Evolutionary conservation across 2,113 vertebrate genomes (phyloP).

Genomic region (Paedocypris sp.): DNA sequence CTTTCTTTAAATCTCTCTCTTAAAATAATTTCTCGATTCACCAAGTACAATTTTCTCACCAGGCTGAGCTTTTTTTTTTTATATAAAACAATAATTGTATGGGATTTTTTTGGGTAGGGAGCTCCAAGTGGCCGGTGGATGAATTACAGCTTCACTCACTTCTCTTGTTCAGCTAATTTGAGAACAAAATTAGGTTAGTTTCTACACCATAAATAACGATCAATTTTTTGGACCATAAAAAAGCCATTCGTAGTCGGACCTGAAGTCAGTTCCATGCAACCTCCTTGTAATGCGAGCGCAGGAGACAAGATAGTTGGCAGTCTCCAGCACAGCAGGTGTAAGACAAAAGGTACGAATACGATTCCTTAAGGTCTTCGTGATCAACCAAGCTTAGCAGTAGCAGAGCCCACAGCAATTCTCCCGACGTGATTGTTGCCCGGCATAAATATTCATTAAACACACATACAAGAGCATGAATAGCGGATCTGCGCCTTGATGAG

Average conservation of each 20-base stretch:
- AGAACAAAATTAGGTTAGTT: too few relatives aligned
- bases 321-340: neutral
- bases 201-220: too few relatives aligned
- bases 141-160: too few relatives aligned
- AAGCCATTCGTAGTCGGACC: neutral
- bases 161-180: too few relatives aligned
- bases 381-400: conserved; percentile 12
- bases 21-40: too few relatives aligned
- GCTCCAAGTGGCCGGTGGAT: too few relatives aligned
- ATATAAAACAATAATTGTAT: too few relatives aligned
- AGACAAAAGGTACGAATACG: conserved; percentile 4
- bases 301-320: neutral
- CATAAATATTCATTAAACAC: conserved; percentile 51
- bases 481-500: conserved; percentile 37
- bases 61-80: too few relatives aligned
- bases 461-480: conserved; percentile 23
- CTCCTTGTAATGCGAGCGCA: neutral
- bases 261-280: neutral
- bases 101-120: too few relatives aligned
- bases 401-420: conserved; percentile 34
- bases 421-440: conserved; percentile 34
- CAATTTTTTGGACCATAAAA: neutral
- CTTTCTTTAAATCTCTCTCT: too few relatives aligned
- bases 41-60: too few relatives aligned
- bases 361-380: conserved; percentile 13